A percentile compares a stretch with the other conserved stretches of the same genome.
Conservation (phyloP, 1,140 invertebrate species). For the Andrena cerasifolii region DNA sequence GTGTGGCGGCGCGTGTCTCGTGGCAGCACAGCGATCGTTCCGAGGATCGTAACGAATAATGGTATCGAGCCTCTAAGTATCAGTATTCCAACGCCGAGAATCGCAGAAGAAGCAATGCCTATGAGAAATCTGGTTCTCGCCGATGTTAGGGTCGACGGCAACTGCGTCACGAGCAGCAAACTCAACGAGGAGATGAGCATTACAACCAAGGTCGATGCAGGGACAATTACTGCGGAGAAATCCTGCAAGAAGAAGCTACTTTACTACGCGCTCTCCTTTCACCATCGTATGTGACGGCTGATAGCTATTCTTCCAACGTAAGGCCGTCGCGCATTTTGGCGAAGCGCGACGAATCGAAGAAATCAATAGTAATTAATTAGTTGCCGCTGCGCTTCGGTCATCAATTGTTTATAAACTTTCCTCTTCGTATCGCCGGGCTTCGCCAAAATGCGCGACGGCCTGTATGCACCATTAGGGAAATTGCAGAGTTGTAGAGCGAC, state of each 20-base stretch:
- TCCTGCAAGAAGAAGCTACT: slow-evolving; percentile 38
- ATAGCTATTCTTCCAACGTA: too few relatives aligned
- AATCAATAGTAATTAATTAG: too few relatives aligned
- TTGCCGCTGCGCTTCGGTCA: too few relatives aligned
- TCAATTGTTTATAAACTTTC: too few relatives aligned
- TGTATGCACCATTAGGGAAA: too few relatives aligned
- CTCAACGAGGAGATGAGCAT: slow-evolving; percentile 72
- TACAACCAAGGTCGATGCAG: slow-evolving; percentile 62
- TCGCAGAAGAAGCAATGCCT: slow-evolving; percentile 71
- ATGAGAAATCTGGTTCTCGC: slow-evolving; percentile 69
- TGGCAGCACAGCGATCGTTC: slow-evolving; percentile 75
- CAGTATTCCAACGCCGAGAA: slow-evolving; percentile 73
- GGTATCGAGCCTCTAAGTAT: slow-evolving; percentile 69
- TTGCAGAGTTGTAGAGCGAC: too few relatives aligned
- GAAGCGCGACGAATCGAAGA: too few relatives aligned
- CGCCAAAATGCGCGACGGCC: too few relatives aligned
- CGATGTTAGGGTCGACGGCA: slow-evolving; percentile 73
- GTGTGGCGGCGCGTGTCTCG: slow-evolving; percentile 65
- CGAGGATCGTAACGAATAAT: slow-evolving; percentile 71
- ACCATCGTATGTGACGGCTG: too few relatives aligned
- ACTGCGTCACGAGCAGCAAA: slow-evolving; percentile 74
- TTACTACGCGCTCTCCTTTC: background rate
- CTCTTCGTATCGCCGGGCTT: too few relatives aligned
- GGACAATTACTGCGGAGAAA: slow-evolving; percentile 41
- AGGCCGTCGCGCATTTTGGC: too few relatives aligned